Base-by-base conservation (phyloP, 2,888 invertebrate species). In the Sepioteuthis lessoniana region DNA sequence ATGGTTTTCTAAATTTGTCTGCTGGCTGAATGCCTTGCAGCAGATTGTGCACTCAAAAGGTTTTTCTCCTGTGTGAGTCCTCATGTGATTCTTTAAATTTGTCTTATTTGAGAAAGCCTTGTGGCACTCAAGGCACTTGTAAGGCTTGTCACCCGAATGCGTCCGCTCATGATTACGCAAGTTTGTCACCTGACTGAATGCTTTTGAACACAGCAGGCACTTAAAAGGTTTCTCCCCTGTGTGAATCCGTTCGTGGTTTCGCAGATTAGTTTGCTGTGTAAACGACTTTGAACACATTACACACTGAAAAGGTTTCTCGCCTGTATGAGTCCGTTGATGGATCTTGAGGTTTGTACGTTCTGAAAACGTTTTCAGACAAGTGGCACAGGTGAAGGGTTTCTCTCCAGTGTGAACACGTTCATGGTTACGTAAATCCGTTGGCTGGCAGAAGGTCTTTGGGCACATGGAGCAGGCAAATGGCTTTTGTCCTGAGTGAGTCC, bases 141-240 rank as follows among this genome's bases (percentile, higher is more conserved):
- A 76, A 16, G 76, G 76, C 25, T 76, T 76, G n/a, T 76, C 76
- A 16, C 76, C 76, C 3, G 76, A 76, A 35, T 76, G 76, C 0
- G 76, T 76, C 16, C 76, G 76, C n/a, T 76, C 76, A 76, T 76
- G 76, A 76, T 76, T 76, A 2, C 76, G 76, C 76, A 76, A 76
- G 76, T 76, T 76, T 35, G 76, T 76, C 76, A 76, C 76, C 76
- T 76, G 76, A n/a, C 76, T 76, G n/a, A 76, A 76, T 76, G 76
- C 76, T n/a, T 76, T 76, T n/a, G 76, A 76, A 76, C 76, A 76
- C 35, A 35, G 10, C 10, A n/a, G 8, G 13, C 76, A 76, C 76
- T 76, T 76, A 76, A 76, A 76, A 1, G 76, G 76, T 13, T n/a
- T 76, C n/a, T 76, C 76, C 2, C 76, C 76, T n/a, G 76, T 76